Evolutionary conservation across 2,888 invertebrate genomes (phyloP), one percentile per base, ranked within the genome.

Genomic region (Cylindroiulus punctatus): DNA sequence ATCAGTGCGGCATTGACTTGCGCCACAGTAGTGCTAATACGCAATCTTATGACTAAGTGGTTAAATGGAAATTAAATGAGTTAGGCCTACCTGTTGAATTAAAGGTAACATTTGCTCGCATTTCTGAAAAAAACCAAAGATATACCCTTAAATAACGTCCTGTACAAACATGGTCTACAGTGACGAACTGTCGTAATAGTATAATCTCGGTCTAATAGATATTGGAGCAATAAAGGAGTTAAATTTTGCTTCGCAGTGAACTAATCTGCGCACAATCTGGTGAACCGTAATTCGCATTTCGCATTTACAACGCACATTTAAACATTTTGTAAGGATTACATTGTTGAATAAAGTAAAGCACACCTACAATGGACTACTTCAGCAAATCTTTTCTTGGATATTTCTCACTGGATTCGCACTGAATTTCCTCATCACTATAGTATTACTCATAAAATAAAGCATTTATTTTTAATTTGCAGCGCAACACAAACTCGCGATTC

Each of bases 51-150:
- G 26, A 76, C 30, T 76, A 76, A 26, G 76, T 76, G 76, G 12
- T 76, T 65, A 30, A 76, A 76, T 76, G 26, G 14, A 30, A 76
- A 76, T 76, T 17, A 76, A 76, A 76, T 30, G 30, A 76, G 30
- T 0, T 5, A 30, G 76, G 76, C 76, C 76, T 76, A 76, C 76
- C 76, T 76, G 76, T 76, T 76, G 76, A 76, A 76, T 76, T 76
- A 76, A 76, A 76, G 14, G 76, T 76, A 76, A 76, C 76, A 76
- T 76, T 76, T 76, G 76, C 26, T 76, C 76, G 76, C 76, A 76
- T 76, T 30, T 76, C 76, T 76, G 76, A 76, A 76, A 76, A 76
- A 44, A 76, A 76, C 30, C 76, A 30, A 76, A 30, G n/a, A 76
- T 30, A 76, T 76, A 76, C 76, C 76, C 76, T 76, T 76, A 76